A percentile compares a stretch with the other conserved stretches of the same genome.
These are phyloP conservation scores for Cyprinella venusta DNA, from an alignment of 2,797 vertebrate species.

Conservation along the genomic window DNA sequence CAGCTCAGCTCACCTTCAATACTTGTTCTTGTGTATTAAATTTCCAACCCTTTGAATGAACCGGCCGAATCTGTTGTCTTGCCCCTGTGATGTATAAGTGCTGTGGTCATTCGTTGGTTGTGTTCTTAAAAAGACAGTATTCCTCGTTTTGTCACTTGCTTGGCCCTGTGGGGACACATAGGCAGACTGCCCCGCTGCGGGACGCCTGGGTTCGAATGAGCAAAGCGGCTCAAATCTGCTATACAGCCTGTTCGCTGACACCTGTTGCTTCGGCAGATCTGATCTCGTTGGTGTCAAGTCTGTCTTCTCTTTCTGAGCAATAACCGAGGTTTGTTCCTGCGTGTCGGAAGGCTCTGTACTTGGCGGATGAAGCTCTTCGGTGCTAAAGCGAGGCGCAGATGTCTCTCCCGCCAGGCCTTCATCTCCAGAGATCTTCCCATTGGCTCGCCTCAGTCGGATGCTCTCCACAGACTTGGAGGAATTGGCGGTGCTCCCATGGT, in stretches of 20 bases:
- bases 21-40: slow-evolving; percentile 88
- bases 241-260: slow-evolving; percentile 78
- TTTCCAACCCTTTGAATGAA: slow-evolving; percentile 91
- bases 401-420: slow-evolving; percentile 74
- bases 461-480: slow-evolving; percentile 76
- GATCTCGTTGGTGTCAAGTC: slow-evolving; percentile 30
- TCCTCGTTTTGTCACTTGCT: slow-evolving; percentile 75
- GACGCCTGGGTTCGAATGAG: slow-evolving; percentile 77
- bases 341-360: slow-evolving; percentile 49
- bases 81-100: slow-evolving; percentile 70
- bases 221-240: slow-evolving; percentile 89
- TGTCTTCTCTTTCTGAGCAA: slow-evolving; percentile 47
- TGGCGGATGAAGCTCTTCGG: slow-evolving; percentile 77
- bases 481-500: slow-evolving; percentile 68
- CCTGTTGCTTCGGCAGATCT: slow-evolving; percentile 70
- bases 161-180: slow-evolving; percentile 56
- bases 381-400: slow-evolving; percentile 86
- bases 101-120: slow-evolving; percentile 67
- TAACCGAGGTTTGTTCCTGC: slow-evolving; percentile 45
- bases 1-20: slow-evolving; percentile 48
- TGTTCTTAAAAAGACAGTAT: slow-evolving; percentile 66
- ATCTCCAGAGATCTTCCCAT: slow-evolving; percentile 64
- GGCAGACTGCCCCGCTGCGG: slow-evolving; percentile 5
- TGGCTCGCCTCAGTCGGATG: slow-evolving; percentile 75
- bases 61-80: slow-evolving; percentile 91